phyloP scores from a whole-genome alignment of 2,113 vertebrate genomes.

The Taxidea taxus region DNA sequence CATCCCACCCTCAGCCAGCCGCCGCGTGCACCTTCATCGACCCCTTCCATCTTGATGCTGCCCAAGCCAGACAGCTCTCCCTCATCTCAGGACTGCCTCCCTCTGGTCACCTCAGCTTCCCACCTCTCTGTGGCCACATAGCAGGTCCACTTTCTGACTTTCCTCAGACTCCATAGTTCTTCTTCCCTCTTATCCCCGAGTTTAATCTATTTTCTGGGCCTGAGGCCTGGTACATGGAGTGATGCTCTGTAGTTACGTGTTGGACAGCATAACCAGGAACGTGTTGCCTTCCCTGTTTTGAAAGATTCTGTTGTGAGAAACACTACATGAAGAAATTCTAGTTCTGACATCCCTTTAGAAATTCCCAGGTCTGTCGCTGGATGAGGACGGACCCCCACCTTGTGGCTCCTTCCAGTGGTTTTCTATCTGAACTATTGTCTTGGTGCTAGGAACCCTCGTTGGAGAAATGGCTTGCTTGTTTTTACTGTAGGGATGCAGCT shows the following conservation, averaged over 20 bases:
- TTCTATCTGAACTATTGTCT: neutral
- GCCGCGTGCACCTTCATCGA: accelerated
- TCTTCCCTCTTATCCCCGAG: accelerated
- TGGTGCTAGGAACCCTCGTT: neutral
- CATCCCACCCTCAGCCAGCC: neutral
- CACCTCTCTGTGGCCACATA: neutral
- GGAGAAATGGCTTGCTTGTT: accelerated
- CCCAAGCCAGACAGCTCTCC: neutral
- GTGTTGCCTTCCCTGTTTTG: neutral
- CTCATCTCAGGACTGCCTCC: neutral
- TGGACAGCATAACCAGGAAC: neutral
- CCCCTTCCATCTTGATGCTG: no score
- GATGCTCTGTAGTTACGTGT: neutral
- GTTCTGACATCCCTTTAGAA: neutral
- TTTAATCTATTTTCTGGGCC: neutral
- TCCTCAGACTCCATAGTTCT: neutral
- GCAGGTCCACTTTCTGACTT: neutral
- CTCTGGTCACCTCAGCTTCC: neutral
- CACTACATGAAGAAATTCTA: neutral
- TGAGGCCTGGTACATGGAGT: accelerated
- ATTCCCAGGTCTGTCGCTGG: neutral
- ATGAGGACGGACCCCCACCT: neutral
- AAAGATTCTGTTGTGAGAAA: neutral
- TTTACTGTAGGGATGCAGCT: neutral
- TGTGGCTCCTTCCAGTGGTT: neutral